phyloP scores from a whole-genome alignment of 2,113 vertebrate genomes.

The Parus major region DNA sequence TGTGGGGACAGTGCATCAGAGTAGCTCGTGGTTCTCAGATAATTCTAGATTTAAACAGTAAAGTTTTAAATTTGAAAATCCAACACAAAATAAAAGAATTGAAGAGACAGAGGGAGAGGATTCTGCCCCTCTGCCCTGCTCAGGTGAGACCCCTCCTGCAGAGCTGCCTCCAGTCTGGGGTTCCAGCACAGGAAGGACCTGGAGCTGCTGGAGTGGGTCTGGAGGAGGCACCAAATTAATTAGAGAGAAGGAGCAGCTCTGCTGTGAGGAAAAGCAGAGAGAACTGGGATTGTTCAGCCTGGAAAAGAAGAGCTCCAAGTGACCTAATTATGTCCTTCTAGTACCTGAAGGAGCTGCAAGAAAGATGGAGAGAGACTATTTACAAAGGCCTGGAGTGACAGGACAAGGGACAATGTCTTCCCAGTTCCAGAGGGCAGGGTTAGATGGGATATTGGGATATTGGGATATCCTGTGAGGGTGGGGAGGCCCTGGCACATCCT shows the following conservation, averaged over 20 bases:
- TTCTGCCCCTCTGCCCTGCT: not conserved
- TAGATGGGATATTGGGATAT: not conserved
- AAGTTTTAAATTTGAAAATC: not conserved
- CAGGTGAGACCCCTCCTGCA: not conserved
- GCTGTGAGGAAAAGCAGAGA: not conserved
- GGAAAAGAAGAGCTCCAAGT: not conserved
- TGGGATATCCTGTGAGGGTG: not conserved
- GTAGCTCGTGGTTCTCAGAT: not conserved
- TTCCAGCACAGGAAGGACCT: not conserved
- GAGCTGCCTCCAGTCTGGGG: not conserved
- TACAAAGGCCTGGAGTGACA: not conserved
- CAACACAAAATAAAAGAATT: not conserved
- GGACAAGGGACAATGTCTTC: not conserved
- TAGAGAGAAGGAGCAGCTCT: not conserved
- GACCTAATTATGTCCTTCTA: not conserved
- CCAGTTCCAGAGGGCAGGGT: not conserved
- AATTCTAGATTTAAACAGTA: not conserved
- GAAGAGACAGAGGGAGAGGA: not conserved
- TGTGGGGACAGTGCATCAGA: not conserved
- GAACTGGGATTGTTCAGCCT: not conserved
- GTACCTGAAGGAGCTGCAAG: not conserved
- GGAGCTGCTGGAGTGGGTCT: not conserved
- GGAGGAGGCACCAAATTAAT: not conserved
- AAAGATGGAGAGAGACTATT: not conserved
- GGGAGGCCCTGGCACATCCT: not conserved